These are phyloP conservation scores for Pilophorus perplexus DNA, from an alignment of 2,888 invertebrate genomes.

Conservation along the genomic window DNA sequence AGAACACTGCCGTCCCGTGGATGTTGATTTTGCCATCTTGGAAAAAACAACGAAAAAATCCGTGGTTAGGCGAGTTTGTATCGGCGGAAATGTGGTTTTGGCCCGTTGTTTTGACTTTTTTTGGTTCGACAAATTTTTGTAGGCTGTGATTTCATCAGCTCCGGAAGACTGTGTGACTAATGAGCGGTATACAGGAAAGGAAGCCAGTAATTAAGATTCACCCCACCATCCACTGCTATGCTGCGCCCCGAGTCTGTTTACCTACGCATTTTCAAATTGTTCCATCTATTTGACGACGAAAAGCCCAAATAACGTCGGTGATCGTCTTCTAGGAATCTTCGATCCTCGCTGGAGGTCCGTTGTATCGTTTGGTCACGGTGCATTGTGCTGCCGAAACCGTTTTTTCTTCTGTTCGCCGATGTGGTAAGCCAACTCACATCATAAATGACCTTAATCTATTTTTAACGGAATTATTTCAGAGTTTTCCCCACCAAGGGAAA, in stretches of 20 bases:
- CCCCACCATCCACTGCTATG: conserved; percentile 36
- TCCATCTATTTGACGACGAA: conserved; percentile 9
- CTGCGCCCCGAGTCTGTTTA: not conserved
- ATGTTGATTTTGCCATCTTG: conserved; percentile 30
- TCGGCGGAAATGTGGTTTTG: too few species aligned
- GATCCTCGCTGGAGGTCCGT: not conserved
- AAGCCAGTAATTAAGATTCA: conserved; percentile 39
- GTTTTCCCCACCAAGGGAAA: not conserved
- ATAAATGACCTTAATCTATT: conserved; percentile 5
- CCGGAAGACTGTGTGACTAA: conserved; percentile 14
- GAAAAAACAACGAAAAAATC: conserved; percentile 13
- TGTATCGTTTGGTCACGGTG: conserved; percentile 28
- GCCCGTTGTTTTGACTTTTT: too few species aligned
- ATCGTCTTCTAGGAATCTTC: not conserved
- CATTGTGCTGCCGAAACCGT: conserved; percentile 16
- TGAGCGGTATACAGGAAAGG: conserved; percentile 28
- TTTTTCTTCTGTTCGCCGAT: conserved; percentile 11
- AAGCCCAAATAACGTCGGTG: too few species aligned
- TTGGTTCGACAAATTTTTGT: too few species aligned
- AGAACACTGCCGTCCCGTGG: not conserved
- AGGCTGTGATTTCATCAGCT: not conserved
- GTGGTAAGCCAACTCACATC: conserved; percentile 24
- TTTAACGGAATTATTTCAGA: too few species aligned
- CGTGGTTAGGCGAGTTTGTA: not conserved
- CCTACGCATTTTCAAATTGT: not conserved